These are phyloP conservation scores for Cepaea nemoralis DNA, from an alignment of 1,140 invertebrate species.

Conservation along the genomic window DNA sequence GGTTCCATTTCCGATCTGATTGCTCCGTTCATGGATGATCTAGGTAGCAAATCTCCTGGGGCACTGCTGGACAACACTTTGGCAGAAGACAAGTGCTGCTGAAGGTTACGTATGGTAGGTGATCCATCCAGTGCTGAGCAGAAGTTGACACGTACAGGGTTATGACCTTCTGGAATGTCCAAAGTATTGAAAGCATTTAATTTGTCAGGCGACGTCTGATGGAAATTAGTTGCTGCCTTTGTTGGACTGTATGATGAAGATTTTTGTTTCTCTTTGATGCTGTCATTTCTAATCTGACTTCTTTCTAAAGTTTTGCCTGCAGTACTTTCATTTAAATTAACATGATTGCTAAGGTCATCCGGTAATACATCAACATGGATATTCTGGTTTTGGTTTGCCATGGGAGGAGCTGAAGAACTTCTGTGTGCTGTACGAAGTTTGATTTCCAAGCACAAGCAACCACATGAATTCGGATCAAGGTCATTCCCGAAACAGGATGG, in stretches of 20 bases:
- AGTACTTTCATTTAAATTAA: neutral
- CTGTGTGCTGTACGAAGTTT: neutral
- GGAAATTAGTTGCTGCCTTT: neutral
- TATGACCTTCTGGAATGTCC: neutral
- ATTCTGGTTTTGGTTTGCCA: neutral
- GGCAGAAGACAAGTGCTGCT: neutral
- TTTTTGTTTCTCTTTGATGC: neutral
- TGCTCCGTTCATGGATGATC: neutral
- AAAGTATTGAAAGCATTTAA: neutral
- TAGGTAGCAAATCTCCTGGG: neutral
- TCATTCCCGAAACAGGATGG: neutral
- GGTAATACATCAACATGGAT: neutral
- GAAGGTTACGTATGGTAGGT: too few species aligned
- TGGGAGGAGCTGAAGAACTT: neutral
- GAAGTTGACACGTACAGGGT: neutral
- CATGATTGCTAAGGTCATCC: neutral
- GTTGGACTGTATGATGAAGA: neutral
- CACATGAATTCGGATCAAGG: neutral
- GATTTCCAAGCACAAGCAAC: constrained; percentile 25
- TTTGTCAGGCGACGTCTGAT: neutral
- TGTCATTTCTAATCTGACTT: neutral
- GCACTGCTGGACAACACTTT: neutral
- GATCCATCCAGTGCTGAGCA: neutral
- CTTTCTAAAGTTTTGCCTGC: neutral
- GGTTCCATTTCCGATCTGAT: neutral